These are phyloP conservation scores for Alca torda DNA, from an alignment of 2,797 vertebrate genomes.

Conservation along the genomic window DNA sequence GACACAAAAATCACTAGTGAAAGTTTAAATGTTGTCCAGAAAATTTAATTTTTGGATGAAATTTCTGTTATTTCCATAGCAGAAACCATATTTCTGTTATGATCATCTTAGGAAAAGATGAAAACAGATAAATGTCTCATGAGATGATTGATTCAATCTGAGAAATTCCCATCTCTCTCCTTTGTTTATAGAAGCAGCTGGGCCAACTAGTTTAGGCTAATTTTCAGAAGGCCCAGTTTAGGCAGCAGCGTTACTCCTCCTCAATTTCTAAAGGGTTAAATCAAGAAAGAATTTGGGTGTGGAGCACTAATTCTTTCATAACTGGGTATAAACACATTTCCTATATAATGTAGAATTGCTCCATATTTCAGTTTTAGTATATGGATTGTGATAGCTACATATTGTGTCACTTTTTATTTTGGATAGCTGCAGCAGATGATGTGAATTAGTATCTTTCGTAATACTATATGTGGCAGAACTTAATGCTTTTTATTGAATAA, in stretches of 20 bases:
- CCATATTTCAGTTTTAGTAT: background rate
- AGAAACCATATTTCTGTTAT: background rate
- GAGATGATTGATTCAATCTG: background rate
- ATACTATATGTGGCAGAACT: background rate
- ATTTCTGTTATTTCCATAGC: background rate
- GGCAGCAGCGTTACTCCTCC: background rate
- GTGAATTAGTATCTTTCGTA: background rate
- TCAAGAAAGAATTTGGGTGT: background rate
- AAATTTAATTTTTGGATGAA: background rate
- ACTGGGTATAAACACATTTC: background rate
- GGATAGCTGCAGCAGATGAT: background rate
- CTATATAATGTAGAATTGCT: background rate
- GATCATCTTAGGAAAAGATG: background rate
- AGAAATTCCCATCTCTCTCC: background rate
- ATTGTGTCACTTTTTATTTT: background rate
- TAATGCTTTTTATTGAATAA: background rate
- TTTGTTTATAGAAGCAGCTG: background rate
- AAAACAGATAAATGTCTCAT: background rate
- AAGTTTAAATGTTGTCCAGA: background rate
- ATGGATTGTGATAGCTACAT: background rate
- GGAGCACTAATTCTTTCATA: background rate
- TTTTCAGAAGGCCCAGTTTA: background rate
- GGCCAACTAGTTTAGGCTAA: background rate
- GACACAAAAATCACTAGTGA: background rate
- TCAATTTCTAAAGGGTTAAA: background rate